A percentile compares a stretch with the other conserved stretches of the same genome.
These are phyloP conservation scores for Pseudopodoces humilis DNA, from an alignment of 2,113 vertebrate genomes.

Conservation along the genomic window DNA sequence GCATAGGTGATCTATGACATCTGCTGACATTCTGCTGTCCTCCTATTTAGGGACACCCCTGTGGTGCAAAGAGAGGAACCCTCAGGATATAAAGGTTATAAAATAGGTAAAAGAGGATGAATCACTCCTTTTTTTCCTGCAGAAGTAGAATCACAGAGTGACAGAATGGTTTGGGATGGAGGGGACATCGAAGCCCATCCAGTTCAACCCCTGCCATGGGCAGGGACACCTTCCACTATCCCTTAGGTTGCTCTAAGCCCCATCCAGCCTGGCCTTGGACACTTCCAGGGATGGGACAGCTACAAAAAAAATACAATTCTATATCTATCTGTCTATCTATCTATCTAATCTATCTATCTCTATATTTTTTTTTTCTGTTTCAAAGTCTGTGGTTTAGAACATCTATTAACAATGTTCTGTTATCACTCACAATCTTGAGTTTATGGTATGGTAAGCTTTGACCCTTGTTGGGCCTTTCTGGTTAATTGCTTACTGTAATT, in stretches of 20 bases:
- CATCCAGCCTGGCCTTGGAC: not conserved
- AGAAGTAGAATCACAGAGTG: not conserved
- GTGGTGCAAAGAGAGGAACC: not conserved
- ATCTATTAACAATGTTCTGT: not conserved
- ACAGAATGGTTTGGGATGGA: not conserved
- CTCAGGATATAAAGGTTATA: not conserved
- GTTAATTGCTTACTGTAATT: not conserved
- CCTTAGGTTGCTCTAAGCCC: not conserved
- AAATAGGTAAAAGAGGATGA: not conserved
- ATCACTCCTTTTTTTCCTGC: not conserved
- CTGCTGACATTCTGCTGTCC: not conserved
- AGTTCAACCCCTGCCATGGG: not conserved
- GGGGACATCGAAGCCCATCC: not conserved
- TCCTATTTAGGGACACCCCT: accelerated
- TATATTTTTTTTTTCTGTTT: not conserved
- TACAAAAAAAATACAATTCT: not conserved
- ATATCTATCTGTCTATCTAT: not conserved
- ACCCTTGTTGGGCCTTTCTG: not conserved
- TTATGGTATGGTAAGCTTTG: not conserved
- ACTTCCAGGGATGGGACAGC: not conserved
- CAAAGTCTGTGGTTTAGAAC: not conserved
- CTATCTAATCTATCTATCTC: not conserved
- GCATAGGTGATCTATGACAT: not conserved
- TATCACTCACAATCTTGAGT: not conserved
- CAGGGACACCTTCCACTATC: not conserved